These are phyloP conservation scores for Perca flavescens DNA, from an alignment of 2,113 vertebrate species.

Conservation along the genomic window DNA sequence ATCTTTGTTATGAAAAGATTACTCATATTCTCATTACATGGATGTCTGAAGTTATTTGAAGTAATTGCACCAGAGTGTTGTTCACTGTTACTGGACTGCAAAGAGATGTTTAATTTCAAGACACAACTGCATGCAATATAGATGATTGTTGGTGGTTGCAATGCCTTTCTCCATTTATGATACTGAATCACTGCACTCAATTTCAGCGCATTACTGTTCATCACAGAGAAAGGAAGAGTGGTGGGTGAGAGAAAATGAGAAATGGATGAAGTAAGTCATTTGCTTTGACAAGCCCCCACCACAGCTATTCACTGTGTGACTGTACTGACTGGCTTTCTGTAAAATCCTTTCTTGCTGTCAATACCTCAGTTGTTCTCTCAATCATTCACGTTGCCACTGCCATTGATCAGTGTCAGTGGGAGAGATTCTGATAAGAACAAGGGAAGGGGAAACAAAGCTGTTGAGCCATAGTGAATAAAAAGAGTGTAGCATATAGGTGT, in stretches of 20 bases:
- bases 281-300: conserved; percentile 54
- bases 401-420: conserved; percentile 66
- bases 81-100: conserved; percentile 18
- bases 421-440: conserved; percentile 50
- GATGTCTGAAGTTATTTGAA: conserved; percentile 37
- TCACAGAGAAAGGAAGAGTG: conserved; percentile 10
- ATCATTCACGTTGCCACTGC: conserved; percentile 36
- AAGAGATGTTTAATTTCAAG: conserved; percentile 40
- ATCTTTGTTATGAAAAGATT: conserved; percentile 1
- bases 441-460: conserved; percentile 6
- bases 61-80: conserved; percentile 11
- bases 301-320: conserved; percentile 22
- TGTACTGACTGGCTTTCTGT: conserved; percentile 43
- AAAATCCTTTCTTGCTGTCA: conserved; percentile 65
- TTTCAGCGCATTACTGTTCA: conserved; percentile 43
- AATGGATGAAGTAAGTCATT: conserved; percentile 63
- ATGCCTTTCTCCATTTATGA: conserved; percentile 49
- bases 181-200: conserved; percentile 14
- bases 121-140: conserved; percentile 27
- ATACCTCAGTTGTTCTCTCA: conserved; percentile 61
- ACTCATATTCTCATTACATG: conserved; percentile 36
- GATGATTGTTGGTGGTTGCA: conserved; percentile 31
- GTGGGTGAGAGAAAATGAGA: conserved; percentile 24
- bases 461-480: not conserved
- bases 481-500: not conserved